These are phyloP conservation scores for Sebastolobus alascanus DNA, from an alignment of 2,797 vertebrate species.

Conservation along the genomic window DNA sequence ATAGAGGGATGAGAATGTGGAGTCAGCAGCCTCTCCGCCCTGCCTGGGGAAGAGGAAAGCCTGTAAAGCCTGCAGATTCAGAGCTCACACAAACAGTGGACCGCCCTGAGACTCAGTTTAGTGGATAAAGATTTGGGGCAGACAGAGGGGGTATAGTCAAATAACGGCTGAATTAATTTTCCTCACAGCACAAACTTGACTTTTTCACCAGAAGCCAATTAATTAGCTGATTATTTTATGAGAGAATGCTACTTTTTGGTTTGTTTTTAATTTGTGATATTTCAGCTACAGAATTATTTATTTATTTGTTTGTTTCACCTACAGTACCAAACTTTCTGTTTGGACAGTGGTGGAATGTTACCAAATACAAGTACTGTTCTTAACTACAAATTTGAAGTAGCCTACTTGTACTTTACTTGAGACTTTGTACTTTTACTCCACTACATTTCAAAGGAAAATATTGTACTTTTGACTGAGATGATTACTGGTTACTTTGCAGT, in stretches of 20 bases:
- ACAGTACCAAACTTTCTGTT: background rate
- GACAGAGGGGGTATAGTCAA: slow-evolving; percentile 59
- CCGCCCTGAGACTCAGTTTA: slow-evolving; percentile 71
- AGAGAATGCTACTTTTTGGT: background rate
- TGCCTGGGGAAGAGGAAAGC: slow-evolving; percentile 79
- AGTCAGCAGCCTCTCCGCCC: slow-evolving; percentile 78
- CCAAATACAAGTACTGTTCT: background rate
- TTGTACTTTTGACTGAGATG: background rate
- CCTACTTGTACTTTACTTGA: background rate
- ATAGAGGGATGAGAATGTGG: slow-evolving; percentile 81
- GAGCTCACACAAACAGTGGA: slow-evolving; percentile 77
- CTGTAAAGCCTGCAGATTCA: slow-evolving; percentile 79
- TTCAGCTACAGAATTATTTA: slow-evolving; percentile 6
- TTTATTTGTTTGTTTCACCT: slow-evolving; percentile 11
- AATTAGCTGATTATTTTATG: slow-evolving; percentile 38
- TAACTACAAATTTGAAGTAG: background rate
- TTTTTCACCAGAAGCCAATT: slow-evolving; percentile 41
- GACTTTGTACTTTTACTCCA: background rate
- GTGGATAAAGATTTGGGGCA: slow-evolving; percentile 65
- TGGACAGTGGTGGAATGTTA: background rate
- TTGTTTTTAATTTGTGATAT: slow-evolving; percentile 8
- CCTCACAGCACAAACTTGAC: slow-evolving; percentile 35
- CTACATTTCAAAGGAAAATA: background rate
- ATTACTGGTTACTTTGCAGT: background rate
- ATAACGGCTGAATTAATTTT: slow-evolving; percentile 60